phyloP scores from a whole-genome alignment of 2,797 vertebrate genomes.

The Oreochromis mossambicus region DNA sequence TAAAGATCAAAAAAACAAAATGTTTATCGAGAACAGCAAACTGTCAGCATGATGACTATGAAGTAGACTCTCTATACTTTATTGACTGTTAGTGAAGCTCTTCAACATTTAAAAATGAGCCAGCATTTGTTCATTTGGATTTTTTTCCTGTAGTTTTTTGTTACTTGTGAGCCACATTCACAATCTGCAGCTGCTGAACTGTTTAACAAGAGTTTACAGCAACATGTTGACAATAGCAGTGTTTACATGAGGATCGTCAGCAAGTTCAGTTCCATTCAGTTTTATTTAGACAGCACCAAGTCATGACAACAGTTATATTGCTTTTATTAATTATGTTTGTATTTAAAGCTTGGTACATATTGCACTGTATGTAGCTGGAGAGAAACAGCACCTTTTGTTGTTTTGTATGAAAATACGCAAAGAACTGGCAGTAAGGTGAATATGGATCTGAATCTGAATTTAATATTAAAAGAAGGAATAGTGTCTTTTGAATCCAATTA shows the following conservation, averaged over 20 bases:
- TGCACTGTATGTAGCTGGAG: not conserved
- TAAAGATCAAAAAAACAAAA: not conserved
- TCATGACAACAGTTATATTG: not conserved
- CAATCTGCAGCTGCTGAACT: not conserved
- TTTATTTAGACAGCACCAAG: not conserved
- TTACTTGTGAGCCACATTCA: not conserved
- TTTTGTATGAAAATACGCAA: not conserved
- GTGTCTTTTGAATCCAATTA: not conserved
- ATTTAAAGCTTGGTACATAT: not conserved
- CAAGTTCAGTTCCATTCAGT: not conserved
- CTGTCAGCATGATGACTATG: not conserved
- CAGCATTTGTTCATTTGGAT: not conserved
- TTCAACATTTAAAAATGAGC: not conserved
- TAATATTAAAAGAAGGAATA: not conserved
- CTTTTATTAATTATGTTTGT: not conserved
- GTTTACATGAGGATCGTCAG: not conserved
- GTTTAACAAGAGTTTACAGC: accelerated
- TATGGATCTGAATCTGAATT: not conserved
- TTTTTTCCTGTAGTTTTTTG: not conserved
- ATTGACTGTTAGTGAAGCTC: not conserved
- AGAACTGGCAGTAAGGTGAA: not conserved
- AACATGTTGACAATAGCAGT: not conserved
- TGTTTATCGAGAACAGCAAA: not conserved
- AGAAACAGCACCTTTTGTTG: not conserved
- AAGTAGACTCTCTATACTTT: not conserved